Evolutionary conservation across 64 coral and sea anemone species (phyloP), one percentile per base, ranked within the genome.

Genomic region (Dendronephthya gigantea): DNA sequence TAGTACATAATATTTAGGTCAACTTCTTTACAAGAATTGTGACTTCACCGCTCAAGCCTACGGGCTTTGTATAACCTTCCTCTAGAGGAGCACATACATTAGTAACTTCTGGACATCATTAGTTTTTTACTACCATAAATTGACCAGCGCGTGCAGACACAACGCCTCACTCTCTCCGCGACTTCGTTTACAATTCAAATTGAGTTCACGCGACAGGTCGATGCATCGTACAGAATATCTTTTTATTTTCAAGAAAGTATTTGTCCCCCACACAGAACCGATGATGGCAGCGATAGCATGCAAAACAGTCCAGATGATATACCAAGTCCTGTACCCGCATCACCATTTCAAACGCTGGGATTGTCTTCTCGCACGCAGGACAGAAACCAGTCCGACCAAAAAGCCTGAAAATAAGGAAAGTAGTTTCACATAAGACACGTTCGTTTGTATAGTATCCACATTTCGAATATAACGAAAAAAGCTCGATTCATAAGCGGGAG

Each of bases 251-350:
- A 34, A 98, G 86, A 81, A 93, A 98, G 84, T 93, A 98, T 83
- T 98, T 98, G 95, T 98, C 95, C 35, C 95, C 95, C 0, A 98
- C 95, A 59, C 95, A 98, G 34, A 98, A 98, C 50, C 95, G 85
- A 50, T 98, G 95, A 72, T 93, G 90, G 70, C 95, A 98, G 34
- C 95, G 87, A 58, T 91, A 92, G 84, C 95, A 98, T 7, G 95
- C 93, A 82, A 98, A 98, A 76, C 95, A 98, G 68, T 98, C 95
- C 30, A 98, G n/a, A 28, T 98, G 95, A 49, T 98, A 98, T 9
- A 98, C 95, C 14, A 93, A 91, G 50, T 98, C 95, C 31, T 92
- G 52, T 28, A 92, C 95, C 12, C 95, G 89, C 95, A 98, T 98
- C 25, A 98, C 95, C 95, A 98, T 98, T 40, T 98, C 95, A 49